Evolutionary conservation across 2,888 invertebrate species (phyloP), one percentile per base, ranked within the genome.

Genomic region (Eugnorisma glareosa): DNA sequence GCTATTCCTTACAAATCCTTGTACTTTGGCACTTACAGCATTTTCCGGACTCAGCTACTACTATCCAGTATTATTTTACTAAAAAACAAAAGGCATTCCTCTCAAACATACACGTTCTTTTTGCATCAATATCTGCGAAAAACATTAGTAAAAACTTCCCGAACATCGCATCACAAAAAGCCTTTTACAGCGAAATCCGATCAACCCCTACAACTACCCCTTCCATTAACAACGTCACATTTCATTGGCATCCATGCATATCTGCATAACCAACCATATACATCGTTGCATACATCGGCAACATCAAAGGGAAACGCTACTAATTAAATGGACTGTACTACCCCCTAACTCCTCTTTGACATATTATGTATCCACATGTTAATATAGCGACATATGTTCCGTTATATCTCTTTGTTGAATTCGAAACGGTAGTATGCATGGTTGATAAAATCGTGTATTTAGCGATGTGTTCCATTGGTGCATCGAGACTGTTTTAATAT

Each of bases 281-380:
- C 54, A 67, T 31, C 0, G 40, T 40, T 40, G 51, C 31, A n/a
- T 37, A 45, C 51, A 43, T 63, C 51, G 57, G 37, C 18, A 28
- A 83, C 86, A 84, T 84, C 83, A 84, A 86, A 84, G 83, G 72
- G 54, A 86, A 48, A 54, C 37, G 51, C 1, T 79, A 75, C 73
- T 69, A 61, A 83, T 86, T 72, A 70, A 51, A 69, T 64, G 70
- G 45, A 78, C 45, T 59, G 35, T 13, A 57, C 48, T 40, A 18
- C n/a, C 59, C 57, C 67, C 51, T 57, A 59, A 13, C 28, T 59
- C 67, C 83, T 59, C 18, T 35, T 15, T 15, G 45, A 54, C 35
- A 24, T 48, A 40, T 45, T 31, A 54, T 28, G n/a, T 40, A 7
- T 35, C n/a, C 35, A 48, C 54, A 37, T 40, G 28, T 68, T 68